phyloP scores from a whole-genome alignment of 2,888 invertebrate genomes.

The Scotopteryx bipunctaria region DNA sequence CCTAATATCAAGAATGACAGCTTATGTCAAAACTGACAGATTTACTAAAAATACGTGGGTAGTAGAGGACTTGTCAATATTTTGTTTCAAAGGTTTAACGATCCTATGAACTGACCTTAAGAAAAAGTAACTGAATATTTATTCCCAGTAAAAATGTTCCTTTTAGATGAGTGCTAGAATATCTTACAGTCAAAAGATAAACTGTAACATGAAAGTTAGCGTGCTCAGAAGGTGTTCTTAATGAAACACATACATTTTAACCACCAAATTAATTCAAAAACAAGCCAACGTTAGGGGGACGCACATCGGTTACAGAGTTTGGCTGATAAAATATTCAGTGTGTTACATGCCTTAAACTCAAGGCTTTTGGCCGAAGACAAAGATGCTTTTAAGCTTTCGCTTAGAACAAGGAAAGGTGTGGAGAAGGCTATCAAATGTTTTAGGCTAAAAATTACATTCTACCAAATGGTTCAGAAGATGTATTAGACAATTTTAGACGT shows the following conservation, averaged over 20 bases:
- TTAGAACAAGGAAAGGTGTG: slow-evolving; percentile 43
- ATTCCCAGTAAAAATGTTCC: background rate
- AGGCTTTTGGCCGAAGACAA: slow-evolving; percentile 75
- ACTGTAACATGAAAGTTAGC: slow-evolving; percentile 9
- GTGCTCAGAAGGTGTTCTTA: slow-evolving; percentile 19
- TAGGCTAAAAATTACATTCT: background rate
- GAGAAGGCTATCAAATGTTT: slow-evolving; percentile 39
- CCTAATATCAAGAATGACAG: too few relatives aligned
- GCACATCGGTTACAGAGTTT: slow-evolving; percentile 54
- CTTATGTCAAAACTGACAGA: too few relatives aligned
- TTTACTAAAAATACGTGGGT: too few relatives aligned
- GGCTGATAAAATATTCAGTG: slow-evolving; percentile 73
- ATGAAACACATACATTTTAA: slow-evolving; percentile 37
- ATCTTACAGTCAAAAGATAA: background rate
- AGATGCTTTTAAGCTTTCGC: slow-evolving; percentile 78
- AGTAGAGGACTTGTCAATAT: too few relatives aligned
- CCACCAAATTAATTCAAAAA: slow-evolving; percentile 63
- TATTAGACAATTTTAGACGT: too few relatives aligned
- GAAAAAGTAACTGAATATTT: too few relatives aligned
- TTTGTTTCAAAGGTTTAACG: too few relatives aligned
- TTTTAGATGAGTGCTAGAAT: background rate
- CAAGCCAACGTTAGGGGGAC: slow-evolving; percentile 42
- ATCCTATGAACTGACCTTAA: too few relatives aligned
- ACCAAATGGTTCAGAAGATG: too few relatives aligned
- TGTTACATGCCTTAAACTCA: slow-evolving; percentile 69